A percentile compares a stretch with the other conserved stretches of the same genome.
Conservation (phyloP, 2,888 invertebrate species). For the Xylota segnis region DNA sequence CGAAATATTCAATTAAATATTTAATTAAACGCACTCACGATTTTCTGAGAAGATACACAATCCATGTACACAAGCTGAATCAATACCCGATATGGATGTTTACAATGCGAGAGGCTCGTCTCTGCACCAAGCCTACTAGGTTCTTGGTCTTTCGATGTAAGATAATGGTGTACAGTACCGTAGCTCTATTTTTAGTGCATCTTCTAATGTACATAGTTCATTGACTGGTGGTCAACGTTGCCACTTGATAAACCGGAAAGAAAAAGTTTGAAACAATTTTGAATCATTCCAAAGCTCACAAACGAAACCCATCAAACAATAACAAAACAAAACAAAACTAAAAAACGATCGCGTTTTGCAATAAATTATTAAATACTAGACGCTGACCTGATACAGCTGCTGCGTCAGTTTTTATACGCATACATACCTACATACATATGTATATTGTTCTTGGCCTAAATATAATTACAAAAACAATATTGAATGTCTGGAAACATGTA, state of each 20-base stretch:
- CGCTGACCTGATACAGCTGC: neutral
- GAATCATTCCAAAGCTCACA: conserved; percentile 5
- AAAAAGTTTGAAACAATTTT: conserved; percentile 6
- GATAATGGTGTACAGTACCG: conserved; percentile 24
- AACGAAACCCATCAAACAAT: neutral
- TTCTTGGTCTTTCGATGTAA: conserved; percentile 13
- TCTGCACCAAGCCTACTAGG: conserved; percentile 24
- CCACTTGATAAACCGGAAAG: conserved; percentile 17
- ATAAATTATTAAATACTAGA: neutral
- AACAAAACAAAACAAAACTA: neutral
- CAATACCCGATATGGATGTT: conserved; percentile 33
- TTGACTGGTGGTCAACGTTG: conserved; percentile 34
- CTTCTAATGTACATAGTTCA: conserved; percentile 14
- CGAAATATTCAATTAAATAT: conserved; percentile 8
- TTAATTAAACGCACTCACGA: conserved; percentile 17
- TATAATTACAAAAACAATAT: conserved; percentile 14
- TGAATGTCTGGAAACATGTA: conserved; percentile 7
- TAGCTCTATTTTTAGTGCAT: neutral
- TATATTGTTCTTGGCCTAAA: conserved; percentile 7
- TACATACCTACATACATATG: too few relatives aligned
- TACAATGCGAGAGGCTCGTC: conserved; percentile 66
- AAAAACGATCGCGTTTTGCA: neutral
- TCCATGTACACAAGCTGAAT: conserved; percentile 1
- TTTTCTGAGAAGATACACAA: conserved; percentile 23
- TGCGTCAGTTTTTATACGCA: neutral